Conservation (phyloP, 2,888 invertebrate species). For the Disparrhopalites patrizii region DNA sequence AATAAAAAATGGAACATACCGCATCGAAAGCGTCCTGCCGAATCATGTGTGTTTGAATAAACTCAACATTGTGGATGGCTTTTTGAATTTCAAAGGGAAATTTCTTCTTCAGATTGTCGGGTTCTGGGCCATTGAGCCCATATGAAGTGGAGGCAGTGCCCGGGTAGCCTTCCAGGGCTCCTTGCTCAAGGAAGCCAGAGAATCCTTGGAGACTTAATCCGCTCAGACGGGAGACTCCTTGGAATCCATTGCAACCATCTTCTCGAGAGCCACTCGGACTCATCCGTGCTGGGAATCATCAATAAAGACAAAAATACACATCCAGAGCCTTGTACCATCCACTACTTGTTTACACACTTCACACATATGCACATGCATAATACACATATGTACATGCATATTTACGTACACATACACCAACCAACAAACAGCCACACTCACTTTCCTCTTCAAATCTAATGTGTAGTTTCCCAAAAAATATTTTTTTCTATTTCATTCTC, state of each 20-base stretch:
- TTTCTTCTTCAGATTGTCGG: conserved; percentile 59
- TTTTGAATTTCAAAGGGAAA: conserved; percentile 90
- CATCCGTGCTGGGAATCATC: conserved; percentile 16
- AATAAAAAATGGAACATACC: conserved; percentile 62
- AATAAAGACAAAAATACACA: conserved; percentile 1
- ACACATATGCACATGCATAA: background rate
- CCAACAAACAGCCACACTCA: too few relatives aligned
- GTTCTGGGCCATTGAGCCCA: conserved; percentile 45
- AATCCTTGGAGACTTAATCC: conserved; percentile 48
- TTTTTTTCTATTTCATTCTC: too few relatives aligned
- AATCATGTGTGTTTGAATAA: conserved; percentile 90
- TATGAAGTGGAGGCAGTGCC: conserved; percentile 47
- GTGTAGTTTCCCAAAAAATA: too few relatives aligned
- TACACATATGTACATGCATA: too few relatives aligned
- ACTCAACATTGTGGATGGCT: conserved; percentile 91
- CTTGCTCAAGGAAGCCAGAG: conserved; percentile 47
- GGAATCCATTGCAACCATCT: conserved; percentile 48
- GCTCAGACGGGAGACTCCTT: conserved; percentile 48
- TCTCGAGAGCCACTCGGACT: conserved; percentile 45
- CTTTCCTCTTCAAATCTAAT: too few relatives aligned
- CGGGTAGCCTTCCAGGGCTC: conserved; percentile 47
- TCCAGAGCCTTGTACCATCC: background rate
- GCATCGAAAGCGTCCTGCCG: conserved; percentile 93
- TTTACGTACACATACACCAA: background rate
- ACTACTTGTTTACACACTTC: background rate